Evolutionary conservation across 2,797 vertebrate genomes (phyloP), one percentile per base, ranked within the genome.

Genomic region (Moxostoma hubbsi): DNA sequence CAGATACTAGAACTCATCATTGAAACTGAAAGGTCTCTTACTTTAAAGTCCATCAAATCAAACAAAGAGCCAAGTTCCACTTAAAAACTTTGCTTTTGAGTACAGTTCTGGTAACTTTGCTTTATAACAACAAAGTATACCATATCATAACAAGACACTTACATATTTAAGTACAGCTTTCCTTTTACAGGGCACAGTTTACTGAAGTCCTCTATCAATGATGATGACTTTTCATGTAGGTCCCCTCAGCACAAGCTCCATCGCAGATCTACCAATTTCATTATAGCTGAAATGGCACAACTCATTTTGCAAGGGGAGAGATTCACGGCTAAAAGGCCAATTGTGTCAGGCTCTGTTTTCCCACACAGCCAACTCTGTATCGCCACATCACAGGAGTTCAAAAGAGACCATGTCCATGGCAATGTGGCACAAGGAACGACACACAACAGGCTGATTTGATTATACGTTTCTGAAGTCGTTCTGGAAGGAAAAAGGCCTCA

Each of bases 401-500:
- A 43, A 64, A 62, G 49, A 55, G 65, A 64, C 9, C 16, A 58
- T 79, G 62, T 64, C 64, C 65, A 80, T 82, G 73, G 81, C 54
- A 58, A 79, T 81, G 51, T 61, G 54, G 67, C n/a, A 13, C 53
- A 82, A 72, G 55, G 54, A 77, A 18, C 9, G 2, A 58, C 53
- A 75, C 71, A 43, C 10, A 80, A 67, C 58, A 69, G 65, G 10
- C n/a, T 64, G 61, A 83, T 57, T 67, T 69, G 65, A 80, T 85
- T 74, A 78, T 69, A n/a, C 6, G 43, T 67, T 77, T 82, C 65
- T 82, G 53, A 75, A 50, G 63, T 68, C 24, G 45, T 24, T 51
- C 10, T 53, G 16, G 53, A 54, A 57, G 46, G 24, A 15, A 13
- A 49, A 70, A 61, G 1, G 51, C 11, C 18, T 43, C 15, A 55